These are phyloP conservation scores for Tetragnatha versicolor DNA, from an alignment of 1,140 invertebrate genomes.

Conservation along the genomic window DNA sequence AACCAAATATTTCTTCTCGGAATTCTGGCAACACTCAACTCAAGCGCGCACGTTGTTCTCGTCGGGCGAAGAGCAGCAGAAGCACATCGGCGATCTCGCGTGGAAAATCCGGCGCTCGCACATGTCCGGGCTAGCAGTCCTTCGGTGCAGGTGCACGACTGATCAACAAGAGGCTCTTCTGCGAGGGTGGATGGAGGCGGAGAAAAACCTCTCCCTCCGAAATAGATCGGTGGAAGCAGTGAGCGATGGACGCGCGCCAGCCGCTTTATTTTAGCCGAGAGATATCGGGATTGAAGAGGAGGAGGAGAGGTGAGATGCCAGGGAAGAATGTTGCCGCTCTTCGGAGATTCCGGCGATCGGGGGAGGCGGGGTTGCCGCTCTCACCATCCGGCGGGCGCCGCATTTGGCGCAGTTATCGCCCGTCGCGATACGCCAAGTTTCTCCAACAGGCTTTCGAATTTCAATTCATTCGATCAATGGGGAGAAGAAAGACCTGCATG, in stretches of 20 bases:
- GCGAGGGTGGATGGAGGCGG: not conserved
- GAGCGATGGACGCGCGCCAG: conserved; percentile 36
- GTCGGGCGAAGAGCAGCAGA: no score
- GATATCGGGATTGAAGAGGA: conserved; percentile 9
- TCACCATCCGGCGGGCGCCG: not conserved
- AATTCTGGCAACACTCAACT: no score
- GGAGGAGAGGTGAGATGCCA: not conserved
- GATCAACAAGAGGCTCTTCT: not conserved
- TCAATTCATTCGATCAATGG: no score
- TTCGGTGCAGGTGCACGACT: no score
- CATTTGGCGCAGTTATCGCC: not conserved
- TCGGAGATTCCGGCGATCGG: conserved; percentile 33
- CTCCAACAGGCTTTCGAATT: no score
- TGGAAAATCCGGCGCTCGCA: no score
- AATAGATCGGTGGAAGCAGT: not conserved
- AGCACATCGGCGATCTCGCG: no score
- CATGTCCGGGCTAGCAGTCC: no score
- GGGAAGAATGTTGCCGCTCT: conserved; percentile 36
- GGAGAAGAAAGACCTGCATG: no score
- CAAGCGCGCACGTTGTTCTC: no score
- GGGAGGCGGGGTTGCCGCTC: conserved; percentile 11
- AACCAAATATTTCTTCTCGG: no score
- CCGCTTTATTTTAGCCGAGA: conserved; percentile 34
- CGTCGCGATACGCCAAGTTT: not conserved
- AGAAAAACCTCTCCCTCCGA: not conserved